phyloP scores from a whole-genome alignment of 2,888 invertebrate genomes.

The Dicyrtoma fusca region DNA sequence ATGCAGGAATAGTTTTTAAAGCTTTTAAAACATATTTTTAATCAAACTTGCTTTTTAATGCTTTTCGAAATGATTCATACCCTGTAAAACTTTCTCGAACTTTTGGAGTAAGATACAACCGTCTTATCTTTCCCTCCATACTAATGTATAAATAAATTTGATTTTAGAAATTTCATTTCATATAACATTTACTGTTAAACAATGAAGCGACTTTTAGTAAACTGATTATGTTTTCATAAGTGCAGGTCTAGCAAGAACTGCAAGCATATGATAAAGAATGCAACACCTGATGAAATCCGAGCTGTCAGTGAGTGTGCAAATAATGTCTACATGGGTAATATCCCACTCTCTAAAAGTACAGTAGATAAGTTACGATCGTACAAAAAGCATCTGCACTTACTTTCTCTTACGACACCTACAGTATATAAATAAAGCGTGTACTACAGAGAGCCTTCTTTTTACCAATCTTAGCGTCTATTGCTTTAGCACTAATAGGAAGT shows the following conservation, averaged over 20 bases:
- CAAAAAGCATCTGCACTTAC: conserved; percentile 17
- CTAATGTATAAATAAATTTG: background rate
- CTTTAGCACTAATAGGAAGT: background rate
- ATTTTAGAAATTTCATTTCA: background rate
- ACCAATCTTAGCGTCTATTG: conserved; percentile 23
- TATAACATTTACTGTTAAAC: background rate
- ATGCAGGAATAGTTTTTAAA: conserved; percentile 50
- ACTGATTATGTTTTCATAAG: background rate
- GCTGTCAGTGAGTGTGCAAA: conserved; percentile 16
- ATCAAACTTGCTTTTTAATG: conserved; percentile 1
- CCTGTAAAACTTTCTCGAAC: conserved; percentile 27
- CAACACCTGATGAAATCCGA: conserved; percentile 7
- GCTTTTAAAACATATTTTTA: background rate
- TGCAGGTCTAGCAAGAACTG: background rate
- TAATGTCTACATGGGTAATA: conserved; percentile 25
- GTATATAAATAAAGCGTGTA: conserved; percentile 2
- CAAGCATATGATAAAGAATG: background rate
- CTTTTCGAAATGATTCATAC: background rate
- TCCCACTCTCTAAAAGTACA: conserved; percentile 5
- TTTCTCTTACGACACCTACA: too few species aligned
- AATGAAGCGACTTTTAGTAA: background rate
- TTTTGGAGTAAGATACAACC: conserved; percentile 29
- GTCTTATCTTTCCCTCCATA: conserved; percentile 6
- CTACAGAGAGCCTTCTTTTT: conserved; percentile 28
- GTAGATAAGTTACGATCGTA: conserved; percentile 12